Base-by-base conservation (phyloP, 35 echinoderm and acorn worm species). In the Diadema setosum region DNA sequence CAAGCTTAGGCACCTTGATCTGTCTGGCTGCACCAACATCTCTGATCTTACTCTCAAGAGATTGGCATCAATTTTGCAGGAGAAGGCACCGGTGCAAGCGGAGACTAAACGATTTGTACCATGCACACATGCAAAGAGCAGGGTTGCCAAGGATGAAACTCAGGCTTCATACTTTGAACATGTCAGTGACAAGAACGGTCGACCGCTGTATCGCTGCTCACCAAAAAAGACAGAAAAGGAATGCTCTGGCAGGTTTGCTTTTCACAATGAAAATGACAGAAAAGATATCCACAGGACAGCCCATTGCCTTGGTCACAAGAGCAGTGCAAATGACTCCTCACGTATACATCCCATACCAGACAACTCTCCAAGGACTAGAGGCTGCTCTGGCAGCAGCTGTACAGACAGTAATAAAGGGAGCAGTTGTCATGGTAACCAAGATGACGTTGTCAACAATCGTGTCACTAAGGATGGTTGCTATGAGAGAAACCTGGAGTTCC, bases 1-100 rank as follows among this genome's bases (percentile, higher is more conserved):
- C 32, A 58, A 88, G 32, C 61, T 97, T 31, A 87, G 88, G 29
- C 85, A 94, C 40, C 48, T 97, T 39, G 88, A 97, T 46, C 60
- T 97, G 18, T 82, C 95, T 39, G 95, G 95, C 26, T 97, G 91
- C 65, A 33, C 70, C 23, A 93, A 85, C 15, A 94, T 97, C 46
- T 84, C 91, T 0, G 88, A 97, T 58, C 34, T 39, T 0, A 88
- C 95, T 3, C 88, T 97, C 15, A 44, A 75, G 16, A 86, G 85
- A 46, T 52, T 97, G 11, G 61, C 91, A 27, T 70, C 35, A 9
- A 52, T 52, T 52, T n/a, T 11, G n/a, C 48, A 52, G n/a, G n/a
- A 52, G 48, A 52, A n/a, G 48, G 48, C 9, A n/a, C 48, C 48
- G n/a, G n/a, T n/a, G n/a, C n/a, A n/a, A n/a, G n/a, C n/a, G n/a